phyloP scores from a whole-genome alignment of 2,113 vertebrate genomes.

The Argyrosomus japonicus region DNA sequence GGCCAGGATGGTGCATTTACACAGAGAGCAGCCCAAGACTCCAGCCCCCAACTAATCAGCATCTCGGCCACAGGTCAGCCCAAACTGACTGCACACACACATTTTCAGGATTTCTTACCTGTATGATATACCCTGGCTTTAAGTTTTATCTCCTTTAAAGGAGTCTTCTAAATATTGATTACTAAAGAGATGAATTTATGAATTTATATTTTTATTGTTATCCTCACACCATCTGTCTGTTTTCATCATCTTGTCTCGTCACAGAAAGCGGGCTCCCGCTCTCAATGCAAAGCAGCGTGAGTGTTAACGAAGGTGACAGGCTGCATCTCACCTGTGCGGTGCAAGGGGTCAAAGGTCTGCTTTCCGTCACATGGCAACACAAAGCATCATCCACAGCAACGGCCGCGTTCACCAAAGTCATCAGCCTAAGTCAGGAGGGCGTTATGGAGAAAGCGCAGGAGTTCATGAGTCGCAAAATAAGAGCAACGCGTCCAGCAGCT shows the following conservation, averaged over 20 bases:
- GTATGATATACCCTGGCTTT: not conserved
- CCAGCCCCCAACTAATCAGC: conserved; percentile 49
- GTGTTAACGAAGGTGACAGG: conserved; percentile 75
- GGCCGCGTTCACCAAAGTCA: conserved; percentile 48
- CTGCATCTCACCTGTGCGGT: conserved; percentile 84
- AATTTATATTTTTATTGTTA: not conserved
- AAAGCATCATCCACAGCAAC: conserved; percentile 3
- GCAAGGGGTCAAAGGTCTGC: conserved; percentile 58
- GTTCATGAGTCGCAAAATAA: conserved; percentile 45
- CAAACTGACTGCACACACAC: not conserved
- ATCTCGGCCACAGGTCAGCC: conserved; percentile 75
- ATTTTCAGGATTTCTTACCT: not conserved
- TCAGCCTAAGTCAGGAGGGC: conserved; percentile 81
- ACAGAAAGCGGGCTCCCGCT: conserved; percentile 82
- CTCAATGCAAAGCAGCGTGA: conserved; percentile 21
- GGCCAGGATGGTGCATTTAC: conserved; percentile 61
- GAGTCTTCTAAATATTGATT: not conserved
- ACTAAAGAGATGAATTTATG: not conserved
- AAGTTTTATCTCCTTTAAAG: not conserved
- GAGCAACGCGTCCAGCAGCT: conserved; percentile 64
- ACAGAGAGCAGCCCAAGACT: conserved; percentile 60
- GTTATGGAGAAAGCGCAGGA: conserved; percentile 49
- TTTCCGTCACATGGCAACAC: conserved; percentile 88
- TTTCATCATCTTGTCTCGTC: not conserved
- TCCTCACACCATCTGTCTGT: not conserved